Base-by-base conservation (phyloP, 1,140 invertebrate genomes). In the Drosophila fuyamai region DNA sequence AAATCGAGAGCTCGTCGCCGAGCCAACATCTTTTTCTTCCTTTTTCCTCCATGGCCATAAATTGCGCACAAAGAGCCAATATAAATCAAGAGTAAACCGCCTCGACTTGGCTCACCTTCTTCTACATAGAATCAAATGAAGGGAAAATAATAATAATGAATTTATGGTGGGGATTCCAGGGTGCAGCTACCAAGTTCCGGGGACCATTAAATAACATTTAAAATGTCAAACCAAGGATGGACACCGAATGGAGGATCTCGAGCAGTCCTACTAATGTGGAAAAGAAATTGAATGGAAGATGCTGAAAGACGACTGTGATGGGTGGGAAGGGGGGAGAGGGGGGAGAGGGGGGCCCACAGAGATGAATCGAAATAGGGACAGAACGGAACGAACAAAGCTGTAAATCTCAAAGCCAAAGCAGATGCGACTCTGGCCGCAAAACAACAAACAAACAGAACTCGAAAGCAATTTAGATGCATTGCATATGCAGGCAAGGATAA, bases 161-260 rank as follows among this genome's bases (percentile, higher is more conserved):
- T 71, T 71, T 71, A 71, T 71, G 65, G 66, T 57, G 35, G 4
- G 14, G 43, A 46, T 27, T 44, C 7, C n/a, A 16, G 35, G 63
- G 43, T 38, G 61, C 63, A 53, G 35, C 59, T 53, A 38, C 12
- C 47, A 40, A 57, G 53, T 36, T 62, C 65, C 32, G 35, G 29
- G 43, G 62, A 63, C 83, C 83, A 86, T 86, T 86, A 88, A 79
- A 65, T 88, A 83, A 76, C 83, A 83, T 86, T 86, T 86, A 82
- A 86, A 88, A 79, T 88, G 83, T 83, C 82, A 86, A 66, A 75
- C 60, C 58, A 68, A 61, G 63, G 29, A 50, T 57, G 53, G 50
- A 74, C n/a, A 57, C 32, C 38, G 40, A 18, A 48, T 10, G 10
- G 27, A 43, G 38, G 53, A 56, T 38, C 41, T 54, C 40, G 46